phyloP scores from a whole-genome alignment of 2,797 vertebrate species.

The Sphenopsis melanotis region DNA sequence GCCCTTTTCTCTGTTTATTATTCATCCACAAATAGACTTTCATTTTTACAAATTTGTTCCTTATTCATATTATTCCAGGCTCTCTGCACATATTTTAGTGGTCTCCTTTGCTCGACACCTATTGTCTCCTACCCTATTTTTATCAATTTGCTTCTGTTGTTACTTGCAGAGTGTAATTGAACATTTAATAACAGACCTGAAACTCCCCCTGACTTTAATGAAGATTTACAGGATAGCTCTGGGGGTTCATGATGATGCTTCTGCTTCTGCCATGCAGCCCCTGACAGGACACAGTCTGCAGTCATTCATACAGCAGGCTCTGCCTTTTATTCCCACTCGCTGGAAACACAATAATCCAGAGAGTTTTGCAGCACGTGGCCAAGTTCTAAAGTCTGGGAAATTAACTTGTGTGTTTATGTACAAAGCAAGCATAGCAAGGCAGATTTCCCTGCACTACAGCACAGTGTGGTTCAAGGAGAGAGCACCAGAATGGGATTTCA shows the following conservation, averaged over 20 bases:
- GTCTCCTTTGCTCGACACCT: background rate
- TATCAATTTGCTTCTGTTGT: constrained; percentile 34
- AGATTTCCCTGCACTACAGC: background rate
- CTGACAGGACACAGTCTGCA: background rate
- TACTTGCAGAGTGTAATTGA: constrained; percentile 4
- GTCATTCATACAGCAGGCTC: background rate
- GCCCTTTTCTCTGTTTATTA: constrained; percentile 36
- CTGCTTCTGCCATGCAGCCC: fast-evolving
- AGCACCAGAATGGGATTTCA: background rate
- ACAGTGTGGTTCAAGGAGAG: fast-evolving
- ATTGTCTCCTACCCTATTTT: constrained; percentile 14
- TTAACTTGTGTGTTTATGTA: background rate
- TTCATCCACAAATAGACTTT: constrained; percentile 42
- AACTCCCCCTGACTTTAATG: constrained; percentile 10
- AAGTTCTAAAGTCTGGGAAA: background rate
- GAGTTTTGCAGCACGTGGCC: background rate
- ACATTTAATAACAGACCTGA: constrained; percentile 6
- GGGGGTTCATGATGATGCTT: background rate
- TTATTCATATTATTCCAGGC: constrained; percentile 37
- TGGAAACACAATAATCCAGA: background rate
- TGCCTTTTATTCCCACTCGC: background rate
- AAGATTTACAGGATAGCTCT: background rate
- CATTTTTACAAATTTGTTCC: constrained; percentile 43
- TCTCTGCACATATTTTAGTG: background rate
- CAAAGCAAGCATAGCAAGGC: background rate